These are phyloP conservation scores for Thereva unica DNA, from an alignment of 2,888 invertebrate species.

Conservation along the genomic window DNA sequence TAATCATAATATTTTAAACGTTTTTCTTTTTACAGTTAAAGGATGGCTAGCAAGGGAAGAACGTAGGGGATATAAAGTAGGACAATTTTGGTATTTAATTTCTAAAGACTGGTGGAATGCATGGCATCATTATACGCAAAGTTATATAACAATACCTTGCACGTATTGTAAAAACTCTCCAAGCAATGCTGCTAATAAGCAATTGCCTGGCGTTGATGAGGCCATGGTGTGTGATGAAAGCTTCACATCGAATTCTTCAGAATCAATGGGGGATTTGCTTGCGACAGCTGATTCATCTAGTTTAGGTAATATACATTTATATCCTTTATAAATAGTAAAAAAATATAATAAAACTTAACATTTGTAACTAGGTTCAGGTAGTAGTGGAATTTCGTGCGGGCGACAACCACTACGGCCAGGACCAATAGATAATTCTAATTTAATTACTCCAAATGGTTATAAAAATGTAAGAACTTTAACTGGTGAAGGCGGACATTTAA, in stretches of 20 bases:
- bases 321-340: slow-evolving; percentile 18
- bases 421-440: slow-evolving; percentile 74
- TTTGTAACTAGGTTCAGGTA: slow-evolving; percentile 58
- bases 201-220: slow-evolving; percentile 60
- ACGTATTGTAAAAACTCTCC: slow-evolving; percentile 57
- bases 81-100: slow-evolving; percentile 89
- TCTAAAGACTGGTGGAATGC: slow-evolving; percentile 84
- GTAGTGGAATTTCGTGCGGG: slow-evolving; percentile 69
- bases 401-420: slow-evolving; percentile 64
- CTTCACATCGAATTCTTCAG: slow-evolving; percentile 67
- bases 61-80: slow-evolving; percentile 73
- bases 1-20: slow-evolving; percentile 1
- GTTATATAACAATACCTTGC: slow-evolving; percentile 57
- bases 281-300: slow-evolving; percentile 63
- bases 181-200: slow-evolving; percentile 42
- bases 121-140: slow-evolving; percentile 75
- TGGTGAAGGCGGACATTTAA: slow-evolving; percentile 84
- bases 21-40: slow-evolving; percentile 61
- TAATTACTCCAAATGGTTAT: slow-evolving; percentile 67
- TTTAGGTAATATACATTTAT: slow-evolving; percentile 47
- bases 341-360: neutral
- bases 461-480: slow-evolving; percentile 78
- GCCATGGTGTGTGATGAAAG: slow-evolving; percentile 72
- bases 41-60: slow-evolving; percentile 83
- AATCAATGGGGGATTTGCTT: slow-evolving; percentile 68